These are phyloP conservation scores for Heteronetta atricapilla DNA, from an alignment of 2,113 vertebrate genomes.

Conservation along the genomic window DNA sequence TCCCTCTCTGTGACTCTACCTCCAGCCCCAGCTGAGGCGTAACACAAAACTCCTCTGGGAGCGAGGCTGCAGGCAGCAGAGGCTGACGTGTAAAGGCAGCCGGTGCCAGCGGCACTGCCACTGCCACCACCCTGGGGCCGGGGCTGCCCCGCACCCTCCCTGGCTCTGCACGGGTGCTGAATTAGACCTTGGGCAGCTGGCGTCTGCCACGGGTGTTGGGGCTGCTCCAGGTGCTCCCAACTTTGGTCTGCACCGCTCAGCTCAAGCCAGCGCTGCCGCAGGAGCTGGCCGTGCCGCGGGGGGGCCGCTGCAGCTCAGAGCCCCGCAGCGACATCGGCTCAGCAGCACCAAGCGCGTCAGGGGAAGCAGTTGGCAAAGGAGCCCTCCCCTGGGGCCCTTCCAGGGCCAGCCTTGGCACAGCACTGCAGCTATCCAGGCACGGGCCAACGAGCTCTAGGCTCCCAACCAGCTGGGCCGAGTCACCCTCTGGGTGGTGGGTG, in stretches of 20 bases:
- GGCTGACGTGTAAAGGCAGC: neutral
- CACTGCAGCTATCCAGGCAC: no score
- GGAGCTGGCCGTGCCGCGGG: no score
- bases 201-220: neutral
- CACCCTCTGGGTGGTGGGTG: neutral
- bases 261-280: neutral
- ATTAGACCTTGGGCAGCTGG: neutral
- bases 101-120: rapidly evolving
- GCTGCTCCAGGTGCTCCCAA: neutral
- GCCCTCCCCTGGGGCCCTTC: neutral
- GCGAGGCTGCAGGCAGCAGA: neutral
- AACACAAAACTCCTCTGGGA: neutral
- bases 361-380: neutral
- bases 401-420: neutral
- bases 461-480: neutral
- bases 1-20: constrained; percentile 38
- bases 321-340: neutral
- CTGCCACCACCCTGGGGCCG: neutral
- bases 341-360: neutral
- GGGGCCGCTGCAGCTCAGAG: neutral
- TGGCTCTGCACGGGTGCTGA: neutral
- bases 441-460: no score
- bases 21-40: neutral
- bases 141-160: neutral
- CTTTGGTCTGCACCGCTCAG: no score